phyloP scores from a whole-genome alignment of 2,113 vertebrate genomes.

The Poicephalus gulielmi region DNA sequence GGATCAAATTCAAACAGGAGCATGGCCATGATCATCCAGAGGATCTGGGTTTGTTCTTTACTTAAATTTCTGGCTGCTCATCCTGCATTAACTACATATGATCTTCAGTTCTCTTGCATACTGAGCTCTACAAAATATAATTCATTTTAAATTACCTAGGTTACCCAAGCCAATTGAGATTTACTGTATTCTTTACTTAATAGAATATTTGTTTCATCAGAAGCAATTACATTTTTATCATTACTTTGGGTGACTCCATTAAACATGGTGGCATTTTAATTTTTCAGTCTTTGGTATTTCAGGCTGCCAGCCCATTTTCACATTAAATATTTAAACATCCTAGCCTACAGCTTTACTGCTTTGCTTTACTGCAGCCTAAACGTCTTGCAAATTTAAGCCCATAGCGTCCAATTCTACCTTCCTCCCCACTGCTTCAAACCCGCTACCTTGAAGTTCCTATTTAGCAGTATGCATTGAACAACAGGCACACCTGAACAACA shows the following conservation, averaged over 20 bases:
- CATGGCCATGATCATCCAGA: not conserved
- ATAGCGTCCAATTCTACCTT: not conserved
- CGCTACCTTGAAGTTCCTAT: not conserved
- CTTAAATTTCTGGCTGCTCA: not conserved
- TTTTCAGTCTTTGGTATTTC: conserved; percentile 49
- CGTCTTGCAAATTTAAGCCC: not conserved
- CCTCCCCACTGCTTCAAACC: not conserved
- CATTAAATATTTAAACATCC: conserved; percentile 58
- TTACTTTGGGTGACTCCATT: conserved; percentile 56
- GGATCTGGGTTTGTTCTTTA: not conserved
- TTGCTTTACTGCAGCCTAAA: not conserved
- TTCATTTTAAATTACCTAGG: not conserved
- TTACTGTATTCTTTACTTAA: not conserved
- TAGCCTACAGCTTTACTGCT: conserved; percentile 10
- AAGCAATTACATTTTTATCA: conserved; percentile 57
- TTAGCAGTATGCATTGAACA: not conserved
- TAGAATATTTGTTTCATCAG: conserved; percentile 32
- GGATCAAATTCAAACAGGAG: not conserved
- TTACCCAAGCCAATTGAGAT: not conserved
- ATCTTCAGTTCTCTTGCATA: not conserved
- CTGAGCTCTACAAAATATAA: not conserved
- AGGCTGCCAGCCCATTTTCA: conserved; percentile 37
- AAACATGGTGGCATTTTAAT: conserved; percentile 54
- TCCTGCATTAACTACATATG: not conserved
- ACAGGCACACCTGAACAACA: not conserved